These are phyloP conservation scores for Bostrychus sinensis DNA, from an alignment of 2,113 vertebrate genomes.

Conservation along the genomic window DNA sequence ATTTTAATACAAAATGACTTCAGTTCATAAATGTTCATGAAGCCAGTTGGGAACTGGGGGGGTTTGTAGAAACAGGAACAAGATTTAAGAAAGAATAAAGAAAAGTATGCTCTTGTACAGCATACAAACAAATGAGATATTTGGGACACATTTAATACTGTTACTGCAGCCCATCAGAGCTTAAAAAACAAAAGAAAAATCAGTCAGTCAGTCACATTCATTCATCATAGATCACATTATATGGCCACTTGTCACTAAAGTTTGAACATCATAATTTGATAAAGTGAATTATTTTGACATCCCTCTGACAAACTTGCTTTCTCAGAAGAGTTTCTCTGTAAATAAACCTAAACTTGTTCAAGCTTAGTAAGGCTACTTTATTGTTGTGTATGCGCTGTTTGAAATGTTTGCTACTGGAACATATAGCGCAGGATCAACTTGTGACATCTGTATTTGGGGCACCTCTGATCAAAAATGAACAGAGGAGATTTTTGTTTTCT, in stretches of 20 bases:
- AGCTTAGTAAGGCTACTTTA: neutral
- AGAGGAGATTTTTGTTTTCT: constrained; percentile 25
- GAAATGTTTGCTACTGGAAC: constrained; percentile 15
- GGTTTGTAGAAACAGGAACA: no score
- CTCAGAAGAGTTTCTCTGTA: neutral
- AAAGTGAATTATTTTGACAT: neutral
- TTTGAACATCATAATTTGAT: neutral
- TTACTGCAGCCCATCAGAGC: no score
- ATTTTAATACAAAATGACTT: no score
- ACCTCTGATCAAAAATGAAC: constrained; percentile 46
- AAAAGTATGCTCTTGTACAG: no score
- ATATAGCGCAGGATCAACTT: constrained; percentile 2
- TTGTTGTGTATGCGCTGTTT: neutral
- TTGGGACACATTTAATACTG: no score
- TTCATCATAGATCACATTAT: no score
- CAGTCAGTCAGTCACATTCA: no score
- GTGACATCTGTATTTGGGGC: constrained; percentile 37
- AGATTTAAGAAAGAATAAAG: no score
- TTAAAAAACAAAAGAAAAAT: no score
- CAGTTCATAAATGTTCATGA: no score
- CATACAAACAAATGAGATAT: no score
- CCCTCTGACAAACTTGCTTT: neutral
- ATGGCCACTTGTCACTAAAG: neutral
- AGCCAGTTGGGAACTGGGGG: no score
- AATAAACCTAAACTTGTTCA: neutral